Evolutionary conservation across 2,888 invertebrate species (phyloP), one percentile per base, ranked within the genome.

Genomic region (Melieria crassipennis): DNA sequence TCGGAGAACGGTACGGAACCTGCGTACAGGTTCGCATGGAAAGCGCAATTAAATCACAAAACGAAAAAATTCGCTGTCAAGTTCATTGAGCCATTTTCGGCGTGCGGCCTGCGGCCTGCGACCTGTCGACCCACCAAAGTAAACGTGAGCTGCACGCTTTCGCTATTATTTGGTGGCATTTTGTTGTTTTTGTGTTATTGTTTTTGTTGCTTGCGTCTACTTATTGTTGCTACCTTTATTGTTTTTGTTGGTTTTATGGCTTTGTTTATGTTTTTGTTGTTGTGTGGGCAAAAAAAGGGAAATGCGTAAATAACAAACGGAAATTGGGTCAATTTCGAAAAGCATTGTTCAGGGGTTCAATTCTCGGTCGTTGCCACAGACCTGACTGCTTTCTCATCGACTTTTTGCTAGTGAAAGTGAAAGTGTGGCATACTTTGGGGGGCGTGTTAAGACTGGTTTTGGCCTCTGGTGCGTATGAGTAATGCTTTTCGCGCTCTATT

Each of bases 11-110:
- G 30, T 3, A 30, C 30, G 30, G 30, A 30, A 30, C 30, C 30
- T 30, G 30, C 30, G 30, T 30, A 30, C 30, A 30, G 30, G 30
- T 75, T 78, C 71, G 77, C 77, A 77, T 78, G 78, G 74, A 69
- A 73, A 67, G 62, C 76, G 75, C 77, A 77, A 77, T 78, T 78
- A 78, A 78, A 78, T 78, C 78, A 78, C 73, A 78, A 75, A 30
- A 30, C 30, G 30, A 30, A 30, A 72, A 75, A 69, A 73, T 76
- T 74, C 69, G 71, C 72, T 73, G 71, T 70, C 75, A 78, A 77
- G 74, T 78, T 77, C 77, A 78, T 75, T 74, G 75, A 75, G 75
- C 72, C 70, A 74, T 77, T 70, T 70, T 52, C 62, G 56, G 55
- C 62, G 63, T 69, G 69, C 56, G 48, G 66, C 13, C 10, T 6